Evolutionary conservation across 2,113 vertebrate species (phyloP).

Genomic region (Lamprotornis superbus): DNA sequence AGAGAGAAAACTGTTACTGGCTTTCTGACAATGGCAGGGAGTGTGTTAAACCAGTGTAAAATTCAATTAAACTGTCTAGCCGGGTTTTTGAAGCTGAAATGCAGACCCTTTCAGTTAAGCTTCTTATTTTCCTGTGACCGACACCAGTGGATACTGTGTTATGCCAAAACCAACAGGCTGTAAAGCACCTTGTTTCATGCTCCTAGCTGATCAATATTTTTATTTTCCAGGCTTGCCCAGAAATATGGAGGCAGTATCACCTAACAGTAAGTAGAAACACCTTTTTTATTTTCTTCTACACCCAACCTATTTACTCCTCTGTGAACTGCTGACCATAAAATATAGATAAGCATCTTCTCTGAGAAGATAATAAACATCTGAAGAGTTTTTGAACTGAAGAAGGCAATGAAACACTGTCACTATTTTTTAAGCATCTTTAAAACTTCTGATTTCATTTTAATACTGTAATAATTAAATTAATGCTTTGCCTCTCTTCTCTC

Average conservation of each 20-base stretch:
- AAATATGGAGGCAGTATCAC: slow-evolving; percentile 99
- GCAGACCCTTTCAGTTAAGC: slow-evolving; percentile 87
- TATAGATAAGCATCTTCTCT: slow-evolving; percentile 80
- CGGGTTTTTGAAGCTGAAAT: slow-evolving; percentile 88
- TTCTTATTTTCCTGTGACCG: slow-evolving; percentile 86
- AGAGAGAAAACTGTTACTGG: slow-evolving; percentile 78
- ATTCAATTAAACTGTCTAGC: slow-evolving; percentile 89
- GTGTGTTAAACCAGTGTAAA: slow-evolving; percentile 89
- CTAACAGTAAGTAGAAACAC: slow-evolving; percentile 92
- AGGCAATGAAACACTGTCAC: slow-evolving; percentile 51
- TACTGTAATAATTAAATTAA: slow-evolving; percentile 32
- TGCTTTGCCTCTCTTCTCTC: slow-evolving; percentile 11
- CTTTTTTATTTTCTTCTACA: slow-evolving; percentile 82
- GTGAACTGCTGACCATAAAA: slow-evolving; percentile 84
- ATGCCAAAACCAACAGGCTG: slow-evolving; percentile 89
- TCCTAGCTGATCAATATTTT: slow-evolving; percentile 86
- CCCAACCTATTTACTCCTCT: slow-evolving; percentile 81
- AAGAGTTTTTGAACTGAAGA: slow-evolving; percentile 72
- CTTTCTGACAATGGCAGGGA: slow-evolving; percentile 80
- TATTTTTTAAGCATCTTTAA: slow-evolving; percentile 54
- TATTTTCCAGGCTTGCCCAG: slow-evolving; percentile 93
- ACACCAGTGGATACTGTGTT: slow-evolving; percentile 84
- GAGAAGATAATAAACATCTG: slow-evolving; percentile 81
- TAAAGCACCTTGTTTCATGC: slow-evolving; percentile 89
- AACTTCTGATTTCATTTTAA: slow-evolving; percentile 44